Evolutionary conservation across 2,797 vertebrate species (phyloP), one percentile per base, ranked within the genome.

Genomic region (Microctenopoma stevenorrisi): DNA sequence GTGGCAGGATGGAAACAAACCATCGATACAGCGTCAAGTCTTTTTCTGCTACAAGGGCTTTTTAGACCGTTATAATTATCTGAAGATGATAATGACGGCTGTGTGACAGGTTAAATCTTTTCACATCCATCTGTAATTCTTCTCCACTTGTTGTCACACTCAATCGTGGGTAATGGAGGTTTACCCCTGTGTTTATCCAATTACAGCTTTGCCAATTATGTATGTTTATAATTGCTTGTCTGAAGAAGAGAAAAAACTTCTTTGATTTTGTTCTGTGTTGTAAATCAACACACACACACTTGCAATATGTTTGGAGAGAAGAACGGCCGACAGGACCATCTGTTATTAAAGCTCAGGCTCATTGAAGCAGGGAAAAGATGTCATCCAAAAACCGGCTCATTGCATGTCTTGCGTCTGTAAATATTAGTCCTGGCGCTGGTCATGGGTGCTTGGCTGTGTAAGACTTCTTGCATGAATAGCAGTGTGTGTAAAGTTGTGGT

Each of bases 281-380:
- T 70, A 44, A 68, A 73, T 77, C 35, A 37, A 58, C 33, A 47
- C 47, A 53, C 60, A 62, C 43, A 57, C 58, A 50, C 55, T 73
- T 15, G 22, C 68, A 55, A 15, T 66, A 57, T 76, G 58, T 68
- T 81, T 68, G 28, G 68, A 71, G 53, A 75, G 66, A 48, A 64
- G 33, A 47, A 6, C 52, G 35, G 70, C 76, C 33, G 73, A 76
- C 68, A 74, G 80, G 73, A 86, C 78, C 84, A 82, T 86, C 78
- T 88, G 79, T 83, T 87, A 78, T 81, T 84, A 73, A 82, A 80
- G 73, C 68, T 66, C 50, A 71, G 63, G 55, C 73, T 76, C 18
- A 13, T 53, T 83, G 79, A 78, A 72, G 86, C 86, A 72, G 60
- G 54, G 59, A 73, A 64, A 69, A 78, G 50, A 83, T 76, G 64